A percentile compares a stretch with the other conserved stretches of the same genome.
phyloP scores from a whole-genome alignment of 1,140 invertebrate genomes.

The Cotesia vestalis region DNA sequence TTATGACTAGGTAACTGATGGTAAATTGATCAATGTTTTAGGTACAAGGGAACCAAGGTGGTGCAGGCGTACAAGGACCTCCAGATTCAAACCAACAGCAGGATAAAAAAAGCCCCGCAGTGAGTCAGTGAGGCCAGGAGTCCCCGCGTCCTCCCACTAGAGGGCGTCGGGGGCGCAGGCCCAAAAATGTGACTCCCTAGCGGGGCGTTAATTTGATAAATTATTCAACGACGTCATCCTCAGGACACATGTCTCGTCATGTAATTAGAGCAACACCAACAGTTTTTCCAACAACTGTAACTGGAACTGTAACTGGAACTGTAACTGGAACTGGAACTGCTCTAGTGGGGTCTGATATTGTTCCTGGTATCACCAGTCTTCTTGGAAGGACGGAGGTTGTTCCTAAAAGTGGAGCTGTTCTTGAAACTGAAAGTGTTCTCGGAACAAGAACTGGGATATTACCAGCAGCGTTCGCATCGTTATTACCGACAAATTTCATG shows the following conservation, averaged over 20 bases:
- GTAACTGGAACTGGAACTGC: too few relatives aligned
- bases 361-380: too few relatives aligned
- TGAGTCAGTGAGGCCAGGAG: slow-evolving; percentile 76
- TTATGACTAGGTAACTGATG: neutral
- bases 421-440: too few relatives aligned
- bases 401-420: too few relatives aligned
- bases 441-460: too few relatives aligned
- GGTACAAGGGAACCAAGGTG: slow-evolving; percentile 64
- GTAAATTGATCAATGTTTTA: slow-evolving; percentile 38
- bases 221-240: neutral
- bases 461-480: too few relatives aligned
- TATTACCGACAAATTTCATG: too few relatives aligned
- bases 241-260: neutral
- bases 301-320: neutral
- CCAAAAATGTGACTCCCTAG: slow-evolving; percentile 67
- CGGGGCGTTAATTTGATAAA: slow-evolving; percentile 62
- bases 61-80: slow-evolving; percentile 66
- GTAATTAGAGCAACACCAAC: neutral
- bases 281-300: neutral
- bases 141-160: slow-evolving; percentile 66
- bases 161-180: slow-evolving; percentile 67
- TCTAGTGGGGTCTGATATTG: neutral
- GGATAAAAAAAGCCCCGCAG: slow-evolving; percentile 83
- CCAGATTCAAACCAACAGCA: slow-evolving; percentile 75
- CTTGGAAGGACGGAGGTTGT: too few relatives aligned